Conservation (phyloP, 2,888 invertebrate genomes). For the Eristalinus sepulchralis region DNA sequence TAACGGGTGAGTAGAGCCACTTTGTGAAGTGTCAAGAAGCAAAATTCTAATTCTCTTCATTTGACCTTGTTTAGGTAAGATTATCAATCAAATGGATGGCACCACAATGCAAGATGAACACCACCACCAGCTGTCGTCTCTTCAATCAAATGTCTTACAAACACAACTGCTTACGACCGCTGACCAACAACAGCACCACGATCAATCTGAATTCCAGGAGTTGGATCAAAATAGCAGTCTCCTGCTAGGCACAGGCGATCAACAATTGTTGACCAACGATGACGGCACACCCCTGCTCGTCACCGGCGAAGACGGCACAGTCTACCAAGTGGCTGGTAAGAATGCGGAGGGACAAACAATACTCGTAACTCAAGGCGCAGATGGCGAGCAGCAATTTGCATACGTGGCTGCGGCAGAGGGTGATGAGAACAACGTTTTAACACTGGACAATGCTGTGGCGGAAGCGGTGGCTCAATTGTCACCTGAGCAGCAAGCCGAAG, state of each 20-base stretch:
- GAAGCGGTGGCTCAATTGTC: slow-evolving; percentile 79
- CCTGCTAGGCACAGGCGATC: slow-evolving; percentile 76
- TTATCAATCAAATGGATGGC: slow-evolving; percentile 84
- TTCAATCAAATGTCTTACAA: slow-evolving; percentile 73
- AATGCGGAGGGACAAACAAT: slow-evolving; percentile 90
- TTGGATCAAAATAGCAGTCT: slow-evolving; percentile 75
- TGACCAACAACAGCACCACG: slow-evolving; percentile 74
- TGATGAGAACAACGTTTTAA: slow-evolving; percentile 82
- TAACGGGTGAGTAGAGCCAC: slow-evolving; percentile 82
- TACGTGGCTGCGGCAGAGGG: slow-evolving; percentile 85
- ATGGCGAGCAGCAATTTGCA: slow-evolving; percentile 88
- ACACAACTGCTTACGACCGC: slow-evolving; percentile 73
- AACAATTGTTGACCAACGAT: slow-evolving; percentile 81
- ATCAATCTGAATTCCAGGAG: slow-evolving; percentile 75
- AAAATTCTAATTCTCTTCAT: background rate
- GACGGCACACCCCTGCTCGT: slow-evolving; percentile 89
- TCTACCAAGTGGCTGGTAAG: slow-evolving; percentile 88
- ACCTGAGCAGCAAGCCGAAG: slow-evolving; percentile 76
- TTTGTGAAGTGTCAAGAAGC: background rate
- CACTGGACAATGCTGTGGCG: slow-evolving; percentile 80
- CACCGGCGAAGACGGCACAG: slow-evolving; percentile 89
- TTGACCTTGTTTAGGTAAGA: slow-evolving; percentile 73
- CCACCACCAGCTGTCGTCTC: slow-evolving; percentile 58
- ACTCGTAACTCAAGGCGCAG: slow-evolving; percentile 87
- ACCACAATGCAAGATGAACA: slow-evolving; percentile 79